A percentile compares a stretch with the other conserved stretches of the same genome.
Evolutionary conservation across 2,888 invertebrate genomes (phyloP).

Genomic region (Drosophila mimetica): DNA sequence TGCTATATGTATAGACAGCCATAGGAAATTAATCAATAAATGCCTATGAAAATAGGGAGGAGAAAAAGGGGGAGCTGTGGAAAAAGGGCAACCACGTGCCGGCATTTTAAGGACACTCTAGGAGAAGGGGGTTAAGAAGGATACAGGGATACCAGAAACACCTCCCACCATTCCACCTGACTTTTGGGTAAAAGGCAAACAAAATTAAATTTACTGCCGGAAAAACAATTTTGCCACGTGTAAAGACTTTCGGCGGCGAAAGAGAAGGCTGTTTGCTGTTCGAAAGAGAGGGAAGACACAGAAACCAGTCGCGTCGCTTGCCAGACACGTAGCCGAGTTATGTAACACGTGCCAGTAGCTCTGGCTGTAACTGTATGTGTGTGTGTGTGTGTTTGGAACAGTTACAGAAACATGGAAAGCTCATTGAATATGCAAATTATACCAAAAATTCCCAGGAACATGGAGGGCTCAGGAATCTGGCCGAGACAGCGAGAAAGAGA

Average conservation of each 20-base stretch:
- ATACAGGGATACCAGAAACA: not conserved
- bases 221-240: slow-evolving; percentile 78
- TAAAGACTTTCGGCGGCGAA: slow-evolving; percentile 36
- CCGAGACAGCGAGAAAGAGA: slow-evolving; percentile 26
- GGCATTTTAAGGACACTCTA: slow-evolving; percentile 43
- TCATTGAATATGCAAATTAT: slow-evolving; percentile 81
- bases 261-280: not conserved
- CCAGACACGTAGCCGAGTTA: slow-evolving; percentile 68
- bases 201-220: slow-evolving; percentile 76
- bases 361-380: slow-evolving; percentile 25
- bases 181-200: slow-evolving; percentile 58
- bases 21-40: slow-evolving; percentile 69
- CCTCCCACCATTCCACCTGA: not conserved
- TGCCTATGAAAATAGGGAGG: slow-evolving; percentile 18
- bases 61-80: not conserved
- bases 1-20: slow-evolving; percentile 8
- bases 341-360: slow-evolving; percentile 64
- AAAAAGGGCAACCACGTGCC: slow-evolving; percentile 61
- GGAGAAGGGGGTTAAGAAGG: not conserved
- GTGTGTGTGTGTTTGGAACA: slow-evolving; percentile 21
- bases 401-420: slow-evolving; percentile 51
- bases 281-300: slow-evolving; percentile 8
- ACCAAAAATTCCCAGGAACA: slow-evolving; percentile 66
- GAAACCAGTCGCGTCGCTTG: slow-evolving; percentile 48
- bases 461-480: slow-evolving; percentile 41